Evolutionary conservation across 2,888 invertebrate species (phyloP).

Genomic region (Cecidostiba fungosa): DNA sequence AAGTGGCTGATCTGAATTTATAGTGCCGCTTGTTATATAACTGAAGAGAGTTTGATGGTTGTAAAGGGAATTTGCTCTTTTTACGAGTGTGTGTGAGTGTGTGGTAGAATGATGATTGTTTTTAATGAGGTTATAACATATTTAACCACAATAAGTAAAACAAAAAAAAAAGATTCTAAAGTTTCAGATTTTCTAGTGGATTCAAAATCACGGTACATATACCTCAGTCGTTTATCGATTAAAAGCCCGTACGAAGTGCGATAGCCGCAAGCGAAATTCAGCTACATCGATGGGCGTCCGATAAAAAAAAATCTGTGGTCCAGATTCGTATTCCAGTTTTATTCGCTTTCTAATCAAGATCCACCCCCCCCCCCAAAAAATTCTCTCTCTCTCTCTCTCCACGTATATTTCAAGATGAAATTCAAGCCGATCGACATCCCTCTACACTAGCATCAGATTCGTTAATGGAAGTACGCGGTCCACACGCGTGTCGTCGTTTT

Average conservation of each 20-base stretch:
- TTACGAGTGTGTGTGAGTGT: neutral
- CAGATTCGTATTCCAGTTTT: neutral
- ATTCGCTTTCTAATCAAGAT: neutral
- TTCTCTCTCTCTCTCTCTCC: neutral
- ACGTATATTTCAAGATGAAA: neutral
- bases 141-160: neutral
- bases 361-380: too few species aligned
- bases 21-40: neutral
- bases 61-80: neutral
- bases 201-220: constrained; percentile 11
- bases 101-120: neutral
- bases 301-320: neutral
- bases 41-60: neutral
- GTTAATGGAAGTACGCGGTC: constrained; percentile 34
- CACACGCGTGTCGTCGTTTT: constrained; percentile 25
- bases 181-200: neutral
- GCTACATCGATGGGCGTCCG: neutral
- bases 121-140: too few species aligned
- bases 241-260: constrained; percentile 41
- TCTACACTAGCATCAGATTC: neutral
- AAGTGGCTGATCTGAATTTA: constrained; percentile 6
- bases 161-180: neutral
- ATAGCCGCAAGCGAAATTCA: neutral
- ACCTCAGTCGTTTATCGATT: constrained; percentile 26
- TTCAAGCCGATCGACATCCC: neutral